These are phyloP conservation scores for Scartelaos histophorus DNA, from an alignment of 2,113 vertebrate species.

Conservation along the genomic window DNA sequence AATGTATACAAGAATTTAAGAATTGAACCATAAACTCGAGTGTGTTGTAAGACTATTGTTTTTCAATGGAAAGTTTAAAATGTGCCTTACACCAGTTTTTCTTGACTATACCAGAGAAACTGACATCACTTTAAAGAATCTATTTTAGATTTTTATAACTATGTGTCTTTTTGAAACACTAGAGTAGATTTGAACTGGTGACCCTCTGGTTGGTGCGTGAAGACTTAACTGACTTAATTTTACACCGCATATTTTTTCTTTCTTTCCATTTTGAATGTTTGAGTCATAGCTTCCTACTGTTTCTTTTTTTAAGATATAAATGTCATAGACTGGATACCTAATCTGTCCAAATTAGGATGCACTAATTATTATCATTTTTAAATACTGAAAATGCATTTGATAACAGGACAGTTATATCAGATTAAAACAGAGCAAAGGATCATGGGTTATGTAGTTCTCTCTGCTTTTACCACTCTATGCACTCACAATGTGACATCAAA, in stretches of 20 bases:
- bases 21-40: not conserved
- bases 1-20: not conserved
- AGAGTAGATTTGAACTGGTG: too few relatives aligned
- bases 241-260: not conserved
- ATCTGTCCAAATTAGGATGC: not conserved
- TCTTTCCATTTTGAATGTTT: not conserved
- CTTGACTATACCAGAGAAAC: too few relatives aligned
- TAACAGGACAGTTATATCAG: too few relatives aligned
- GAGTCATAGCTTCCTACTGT: not conserved
- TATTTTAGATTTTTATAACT: too few relatives aligned
- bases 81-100: not conserved
- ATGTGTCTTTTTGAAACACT: too few relatives aligned
- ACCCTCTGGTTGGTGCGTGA: too few relatives aligned
- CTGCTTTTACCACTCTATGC: not conserved
- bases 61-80: not conserved
- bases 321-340: not conserved
- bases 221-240: too few relatives aligned
- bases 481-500: not conserved
- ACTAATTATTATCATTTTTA: not conserved
- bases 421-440: not conserved
- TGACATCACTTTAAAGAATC: too few relatives aligned
- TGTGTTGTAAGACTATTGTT: not conserved
- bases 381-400: not conserved
- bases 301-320: too few relatives aligned
- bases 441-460: not conserved